Base-by-base conservation (phyloP, 1,140 invertebrate genomes). In the Rhysida immarginata region DNA sequence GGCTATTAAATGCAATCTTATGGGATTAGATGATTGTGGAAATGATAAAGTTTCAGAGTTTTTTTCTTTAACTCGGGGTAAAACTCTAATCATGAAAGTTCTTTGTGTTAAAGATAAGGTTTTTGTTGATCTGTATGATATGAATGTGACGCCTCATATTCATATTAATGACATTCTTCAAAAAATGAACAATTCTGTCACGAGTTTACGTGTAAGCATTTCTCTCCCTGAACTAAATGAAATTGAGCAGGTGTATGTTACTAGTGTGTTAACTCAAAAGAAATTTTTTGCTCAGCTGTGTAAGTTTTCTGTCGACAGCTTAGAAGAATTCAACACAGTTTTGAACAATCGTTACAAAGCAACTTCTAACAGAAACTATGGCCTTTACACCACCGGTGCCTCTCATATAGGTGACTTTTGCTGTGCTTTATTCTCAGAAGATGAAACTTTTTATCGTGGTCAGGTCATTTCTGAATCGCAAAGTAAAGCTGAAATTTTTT, bases 371-470 rank as follows among this genome's bases (percentile, higher is more conserved):
- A n/a, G 26, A 18, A 41, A 35, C 16, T 29, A 3, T 18, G 5
- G 2, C 11, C n/a, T 50, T 11, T 29, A 29, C 41, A 2, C 25
- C 2, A 23, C 27, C n/a, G 26, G 26, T 5, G 11, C 21, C 2
- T 8, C 8, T 2, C 8, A 53, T n/a, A 8, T 53, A 2, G 35
- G 26, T 2, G 26, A 53, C 21, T 53, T 18, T 0, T 89, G 85
- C 65, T 80, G 81, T 62, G 84, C 85, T 0, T 70, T 81, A 29
- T 88, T 79, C 59, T 77, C 77, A 59, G 74, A 73, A 59, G 85
- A 87, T 69, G 68, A 70, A 25, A 73, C 75, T 51, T 88, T 84
- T 82, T 89, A 85, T 61, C 59, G 71, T 60, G 71, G 66, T 23
- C 43, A 70, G 78, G 81, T 89, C 79, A 5, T 53, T 2, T 5